phyloP scores from a whole-genome alignment of 2,797 vertebrate genomes.

The Orestias chungarensis region DNA sequence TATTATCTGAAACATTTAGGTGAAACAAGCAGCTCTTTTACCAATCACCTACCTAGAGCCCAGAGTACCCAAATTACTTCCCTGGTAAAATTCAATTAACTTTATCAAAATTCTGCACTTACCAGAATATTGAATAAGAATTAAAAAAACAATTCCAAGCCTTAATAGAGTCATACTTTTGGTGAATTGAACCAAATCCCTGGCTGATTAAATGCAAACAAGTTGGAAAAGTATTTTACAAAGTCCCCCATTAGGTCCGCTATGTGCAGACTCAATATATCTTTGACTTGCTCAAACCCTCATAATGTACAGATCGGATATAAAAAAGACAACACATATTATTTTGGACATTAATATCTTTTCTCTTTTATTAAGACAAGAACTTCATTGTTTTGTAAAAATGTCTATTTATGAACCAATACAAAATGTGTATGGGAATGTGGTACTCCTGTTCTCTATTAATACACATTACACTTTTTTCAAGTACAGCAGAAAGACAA shows the following conservation, averaged over 20 bases:
- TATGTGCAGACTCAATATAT: background rate
- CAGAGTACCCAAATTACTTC: too few relatives aligned
- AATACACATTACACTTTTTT: slow-evolving; percentile 95
- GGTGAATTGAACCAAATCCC: background rate
- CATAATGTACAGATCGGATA: slow-evolving; percentile 2
- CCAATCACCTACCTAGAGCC: background rate
- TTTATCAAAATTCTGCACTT: too few relatives aligned
- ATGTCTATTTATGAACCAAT: slow-evolving; percentile 99
- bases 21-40: background rate
- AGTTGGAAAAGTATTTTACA: background rate
- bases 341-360: slow-evolving; percentile 97
- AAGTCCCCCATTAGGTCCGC: background rate
- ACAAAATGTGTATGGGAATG: slow-evolving; percentile 99
- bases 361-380: slow-evolving; percentile 99
- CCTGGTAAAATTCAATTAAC: too few relatives aligned
- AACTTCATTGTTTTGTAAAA: slow-evolving; percentile 99
- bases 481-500: slow-evolving; percentile 96
- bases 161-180: background rate
- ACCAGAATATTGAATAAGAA: too few relatives aligned
- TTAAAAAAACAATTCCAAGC: too few relatives aligned
- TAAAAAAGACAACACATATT: slow-evolving; percentile 57
- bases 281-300: background rate
- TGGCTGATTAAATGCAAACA: background rate
- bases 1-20: background rate
- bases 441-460: slow-evolving; percentile 89